Conservation (phyloP, 2,113 vertebrate genomes). For the Emberiza fucata region DNA sequence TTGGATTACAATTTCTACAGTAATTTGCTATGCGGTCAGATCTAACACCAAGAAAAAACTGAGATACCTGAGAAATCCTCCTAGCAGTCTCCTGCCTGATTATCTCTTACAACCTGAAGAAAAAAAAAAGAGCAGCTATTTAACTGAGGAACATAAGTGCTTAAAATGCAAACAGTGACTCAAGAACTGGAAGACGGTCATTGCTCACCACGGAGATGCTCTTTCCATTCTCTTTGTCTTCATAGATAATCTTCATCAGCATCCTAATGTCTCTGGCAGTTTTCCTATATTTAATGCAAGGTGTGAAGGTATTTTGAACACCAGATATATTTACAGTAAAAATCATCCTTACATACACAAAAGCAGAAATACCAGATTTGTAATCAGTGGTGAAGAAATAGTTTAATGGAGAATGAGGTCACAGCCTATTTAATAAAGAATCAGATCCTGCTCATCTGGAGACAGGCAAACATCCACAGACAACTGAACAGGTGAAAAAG, state of each 20-base stretch:
- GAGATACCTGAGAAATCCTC: background rate
- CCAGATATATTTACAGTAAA: background rate
- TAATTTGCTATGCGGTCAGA: background rate
- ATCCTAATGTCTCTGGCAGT: background rate
- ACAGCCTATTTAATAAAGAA: background rate
- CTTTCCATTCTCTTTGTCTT: background rate
- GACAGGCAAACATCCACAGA: background rate
- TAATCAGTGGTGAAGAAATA: background rate
- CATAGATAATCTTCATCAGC: background rate
- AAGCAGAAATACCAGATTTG: background rate
- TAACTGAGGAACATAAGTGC: background rate
- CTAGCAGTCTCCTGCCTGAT: background rate
- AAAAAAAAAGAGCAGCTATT: background rate
- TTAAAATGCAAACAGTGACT: background rate
- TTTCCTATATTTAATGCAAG: background rate
- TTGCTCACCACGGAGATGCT: background rate
- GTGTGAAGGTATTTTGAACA: background rate
- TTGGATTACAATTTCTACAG: background rate
- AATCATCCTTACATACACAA: background rate
- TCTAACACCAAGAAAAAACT: background rate
- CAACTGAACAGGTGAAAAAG: background rate
- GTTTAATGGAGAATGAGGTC: background rate
- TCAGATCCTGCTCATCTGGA: background rate
- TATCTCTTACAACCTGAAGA: background rate
- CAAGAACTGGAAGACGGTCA: background rate